A percentile compares a stretch with the other conserved stretches of the same genome.
Evolutionary conservation across 2,888 invertebrate genomes (phyloP).

Genomic region (Acleris holmiana): DNA sequence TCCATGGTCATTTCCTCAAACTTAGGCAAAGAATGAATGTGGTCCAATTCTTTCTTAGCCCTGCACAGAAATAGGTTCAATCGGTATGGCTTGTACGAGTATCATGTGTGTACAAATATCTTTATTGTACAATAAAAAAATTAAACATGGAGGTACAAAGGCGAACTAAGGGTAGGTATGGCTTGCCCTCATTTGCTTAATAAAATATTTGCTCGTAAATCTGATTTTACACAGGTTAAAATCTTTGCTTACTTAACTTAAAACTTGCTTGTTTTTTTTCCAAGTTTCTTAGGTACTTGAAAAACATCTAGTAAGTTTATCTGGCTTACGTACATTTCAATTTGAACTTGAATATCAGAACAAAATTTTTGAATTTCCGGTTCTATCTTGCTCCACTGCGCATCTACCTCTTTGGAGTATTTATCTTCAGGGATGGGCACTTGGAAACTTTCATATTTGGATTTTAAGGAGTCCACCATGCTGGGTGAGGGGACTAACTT

Average conservation of each 20-base stretch:
- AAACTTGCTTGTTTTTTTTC: too few relatives aligned
- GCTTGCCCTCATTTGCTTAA: too few relatives aligned
- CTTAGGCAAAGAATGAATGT: slow-evolving; percentile 62
- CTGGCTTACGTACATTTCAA: slow-evolving; percentile 52
- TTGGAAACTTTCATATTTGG: slow-evolving; percentile 54
- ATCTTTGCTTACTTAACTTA: too few relatives aligned
- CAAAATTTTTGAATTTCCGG: slow-evolving; percentile 59
- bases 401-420: slow-evolving; percentile 54
- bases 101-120: background rate
- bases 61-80: slow-evolving; percentile 45
- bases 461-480: slow-evolving; percentile 66
- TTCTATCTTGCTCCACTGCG: slow-evolving; percentile 64
- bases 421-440: slow-evolving; percentile 67
- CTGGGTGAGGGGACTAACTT: slow-evolving; percentile 60
- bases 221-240: too few relatives aligned
- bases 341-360: slow-evolving; percentile 54
- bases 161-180: too few relatives aligned
- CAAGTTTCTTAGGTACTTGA: too few relatives aligned
- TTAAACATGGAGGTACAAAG: too few relatives aligned
- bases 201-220: too few relatives aligned
- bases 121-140: background rate
- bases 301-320: background rate
- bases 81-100: too few relatives aligned
- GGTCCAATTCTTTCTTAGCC: slow-evolving; percentile 56
- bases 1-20: slow-evolving; percentile 73